Evolutionary conservation across 2,888 invertebrate genomes (phyloP).

Genomic region (Chloroclysta siterata): DNA sequence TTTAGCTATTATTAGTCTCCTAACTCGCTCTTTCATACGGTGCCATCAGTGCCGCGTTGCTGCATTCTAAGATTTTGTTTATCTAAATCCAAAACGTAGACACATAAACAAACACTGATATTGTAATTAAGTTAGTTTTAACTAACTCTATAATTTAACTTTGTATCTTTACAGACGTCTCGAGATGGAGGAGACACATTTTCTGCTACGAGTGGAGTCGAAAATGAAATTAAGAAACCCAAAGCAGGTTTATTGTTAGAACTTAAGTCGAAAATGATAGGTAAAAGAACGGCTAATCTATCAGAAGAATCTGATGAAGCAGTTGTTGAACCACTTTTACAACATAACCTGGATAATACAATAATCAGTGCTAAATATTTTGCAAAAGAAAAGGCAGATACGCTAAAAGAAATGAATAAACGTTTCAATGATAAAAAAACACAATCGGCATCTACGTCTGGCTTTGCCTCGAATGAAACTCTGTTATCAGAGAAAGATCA

Average conservation of each 20-base stretch:
- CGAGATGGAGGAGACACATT: conserved; percentile 73
- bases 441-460: conserved; percentile 42
- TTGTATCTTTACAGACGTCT: conserved; percentile 66
- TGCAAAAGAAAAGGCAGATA: conserved; percentile 73
- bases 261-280: conserved; percentile 77
- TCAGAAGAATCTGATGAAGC: conserved; percentile 74
- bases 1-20: no score
- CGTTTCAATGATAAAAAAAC: conserved; percentile 51
- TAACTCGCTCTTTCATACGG: no score
- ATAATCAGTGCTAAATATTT: conserved; percentile 75
- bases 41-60: no score
- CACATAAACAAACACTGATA: no score
- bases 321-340: conserved; percentile 74
- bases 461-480: conserved; percentile 51
- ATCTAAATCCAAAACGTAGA: no score
- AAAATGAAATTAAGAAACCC: conserved; percentile 72
- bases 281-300: conserved; percentile 70
- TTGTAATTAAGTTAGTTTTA: no score
- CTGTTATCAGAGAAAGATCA: conserved; percentile 45
- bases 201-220: conserved; percentile 73
- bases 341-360: conserved; percentile 65
- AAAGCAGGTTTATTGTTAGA: conserved; percentile 56
- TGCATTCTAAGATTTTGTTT: no score
- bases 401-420: conserved; percentile 56
- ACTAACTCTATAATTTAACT: not conserved